Base-by-base conservation (phyloP, 2,888 invertebrate species). In the Tipula lateralis region DNA sequence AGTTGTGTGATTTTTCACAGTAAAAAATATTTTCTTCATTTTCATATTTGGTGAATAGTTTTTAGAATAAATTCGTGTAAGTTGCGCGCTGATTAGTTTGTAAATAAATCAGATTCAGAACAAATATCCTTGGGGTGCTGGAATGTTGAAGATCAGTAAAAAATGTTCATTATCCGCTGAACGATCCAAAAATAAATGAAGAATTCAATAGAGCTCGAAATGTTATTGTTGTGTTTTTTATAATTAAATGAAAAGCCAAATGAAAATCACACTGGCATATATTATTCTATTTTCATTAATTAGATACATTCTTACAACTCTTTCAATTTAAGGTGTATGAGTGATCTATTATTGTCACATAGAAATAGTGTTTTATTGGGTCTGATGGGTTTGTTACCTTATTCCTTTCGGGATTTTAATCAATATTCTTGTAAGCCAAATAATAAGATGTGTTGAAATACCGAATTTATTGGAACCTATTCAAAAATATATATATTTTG, bases 211-310 rank as follows among this genome's bases (percentile, higher is more conserved):
- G 66, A 66, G 66, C 66, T 66, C 66, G 24, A 66, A 44, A 66
- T 66, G 66, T 24, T 66, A 9, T 66, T 66, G 19, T 24, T 66
- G 6, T 50, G 19, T 66, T 66, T 66, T 66, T 24, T 66, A 66
- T n/a, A n/a, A n/a, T n/a, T n/a, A 66, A n/a, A 66, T 24, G 24
- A 66, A 24, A 50, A 50, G 1, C 44, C 36, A 50, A 50, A 16
- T 50, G 66, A 66, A 66, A 66, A 66, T 66, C 24, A 19, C 24
- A 24, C 66, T 66, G 66, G 66, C 66, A 66, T 66, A 66, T 12
- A 66, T 66, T 66, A 66, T 24, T 66, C 66, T 66, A 66, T 66
- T 66, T 66, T 66, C 66, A 66, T 66, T 66, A 66, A 66, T 66
- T 66, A 66, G 66, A 66, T 66, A 66, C 66, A 66, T 66, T 66